phyloP scores from a whole-genome alignment of 2,797 vertebrate genomes.

The Clangula hyemalis region DNA sequence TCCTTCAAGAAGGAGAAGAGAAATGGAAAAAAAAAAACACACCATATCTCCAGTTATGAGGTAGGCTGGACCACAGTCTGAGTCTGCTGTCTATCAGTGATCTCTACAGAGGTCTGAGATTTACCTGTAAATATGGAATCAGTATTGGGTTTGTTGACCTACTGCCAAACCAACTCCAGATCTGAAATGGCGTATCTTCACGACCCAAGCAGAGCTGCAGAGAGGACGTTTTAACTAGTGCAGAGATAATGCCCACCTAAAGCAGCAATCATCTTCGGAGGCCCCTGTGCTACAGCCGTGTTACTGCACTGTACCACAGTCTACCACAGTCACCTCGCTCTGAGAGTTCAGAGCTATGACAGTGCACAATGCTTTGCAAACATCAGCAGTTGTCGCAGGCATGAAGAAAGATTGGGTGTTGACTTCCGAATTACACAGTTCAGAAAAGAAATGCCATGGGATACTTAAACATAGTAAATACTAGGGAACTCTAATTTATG shows the following conservation, averaged over 20 bases:
- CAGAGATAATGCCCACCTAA: not conserved
- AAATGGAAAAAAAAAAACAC: accelerated
- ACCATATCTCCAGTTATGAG: not conserved
- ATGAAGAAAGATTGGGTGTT: not conserved
- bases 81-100: not conserved
- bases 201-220: not conserved
- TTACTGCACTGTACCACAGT: not conserved
- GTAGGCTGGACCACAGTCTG: not conserved
- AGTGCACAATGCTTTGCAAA: not conserved
- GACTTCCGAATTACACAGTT: not conserved
- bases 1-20: not conserved
- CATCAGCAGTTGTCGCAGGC: not conserved
- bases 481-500: not conserved
- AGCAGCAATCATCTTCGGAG: not conserved
- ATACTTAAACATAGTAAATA: not conserved
- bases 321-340: not conserved
- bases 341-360: not conserved
- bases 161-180: not conserved
- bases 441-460: not conserved
- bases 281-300: not conserved
- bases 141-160: not conserved
- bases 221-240: not conserved
- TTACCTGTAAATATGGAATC: accelerated
- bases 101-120: not conserved
- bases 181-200: not conserved